Percentiles rank a stretch among this genome's conserved stretches.
Conservation (phyloP, 1,140 invertebrate genomes). For the Nylanderia fulva region DNA sequence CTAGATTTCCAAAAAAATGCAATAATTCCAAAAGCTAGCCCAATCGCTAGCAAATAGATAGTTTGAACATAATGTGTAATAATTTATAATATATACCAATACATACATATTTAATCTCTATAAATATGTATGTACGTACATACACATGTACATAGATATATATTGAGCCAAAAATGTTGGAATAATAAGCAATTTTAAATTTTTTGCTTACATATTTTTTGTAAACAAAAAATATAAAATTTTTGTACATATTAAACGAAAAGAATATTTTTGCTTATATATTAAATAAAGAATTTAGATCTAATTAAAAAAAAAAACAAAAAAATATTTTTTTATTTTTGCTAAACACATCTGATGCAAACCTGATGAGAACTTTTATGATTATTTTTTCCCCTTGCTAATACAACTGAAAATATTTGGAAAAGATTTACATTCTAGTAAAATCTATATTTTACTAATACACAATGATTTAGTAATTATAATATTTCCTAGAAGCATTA, state of each 20-base stretch:
- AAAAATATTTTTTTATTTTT: neutral
- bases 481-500: neutral
- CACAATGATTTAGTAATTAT: neutral
- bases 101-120: neutral
- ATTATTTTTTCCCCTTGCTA: neutral
- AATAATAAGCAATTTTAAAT: neutral
- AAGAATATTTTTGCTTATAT: neutral
- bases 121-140: neutral
- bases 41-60: slow-evolving; percentile 13
- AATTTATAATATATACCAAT: slow-evolving; percentile 1
- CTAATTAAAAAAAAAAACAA: neutral
- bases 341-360: slow-evolving; percentile 3
- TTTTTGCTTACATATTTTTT: slow-evolving; percentile 8
- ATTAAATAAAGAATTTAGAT: neutral
- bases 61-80: neutral
- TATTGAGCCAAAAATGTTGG: neutral
- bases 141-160: neutral
- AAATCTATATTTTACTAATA: slow-evolving; percentile 16
- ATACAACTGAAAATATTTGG: slow-evolving; percentile 9
- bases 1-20: slow-evolving; percentile 47
- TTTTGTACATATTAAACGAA: neutral
- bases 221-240: neutral
- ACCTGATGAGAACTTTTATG: neutral
- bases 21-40: slow-evolving; percentile 25
- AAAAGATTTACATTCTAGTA: slow-evolving; percentile 23